Percentiles rank a stretch among this genome's conserved stretches.
Evolutionary conservation across 2,113 vertebrate genomes (phyloP).

Genomic region (Dolichallabes microphthalmus): DNA sequence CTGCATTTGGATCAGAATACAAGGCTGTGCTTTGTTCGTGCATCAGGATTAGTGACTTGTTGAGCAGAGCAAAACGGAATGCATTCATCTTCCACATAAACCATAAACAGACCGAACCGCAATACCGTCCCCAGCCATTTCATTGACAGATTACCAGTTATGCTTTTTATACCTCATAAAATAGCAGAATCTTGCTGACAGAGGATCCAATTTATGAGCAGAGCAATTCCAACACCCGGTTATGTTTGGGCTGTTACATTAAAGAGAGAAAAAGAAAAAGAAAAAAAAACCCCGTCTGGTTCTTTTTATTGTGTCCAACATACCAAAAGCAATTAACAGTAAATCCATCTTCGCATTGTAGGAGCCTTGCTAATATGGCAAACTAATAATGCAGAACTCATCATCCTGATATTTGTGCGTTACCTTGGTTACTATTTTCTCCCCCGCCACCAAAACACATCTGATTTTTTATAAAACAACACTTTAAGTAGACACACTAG

Average conservation of each 20-base stretch:
- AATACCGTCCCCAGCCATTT: constrained; percentile 21
- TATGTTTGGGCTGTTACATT: constrained; percentile 40
- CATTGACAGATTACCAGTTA: constrained; percentile 28
- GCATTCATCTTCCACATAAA: constrained; percentile 9
- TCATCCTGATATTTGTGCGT: constrained; percentile 57
- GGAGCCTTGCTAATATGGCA: constrained; percentile 28
- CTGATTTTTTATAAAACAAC: not conserved
- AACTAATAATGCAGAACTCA: constrained; percentile 66
- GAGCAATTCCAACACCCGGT: constrained; percentile 36
- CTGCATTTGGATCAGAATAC: not conserved
- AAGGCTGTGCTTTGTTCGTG: not conserved
- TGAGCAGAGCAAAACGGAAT: not conserved
- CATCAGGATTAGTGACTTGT: not conserved
- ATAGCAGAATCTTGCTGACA: constrained; percentile 24
- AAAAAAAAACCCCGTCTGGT: constrained; percentile 21
- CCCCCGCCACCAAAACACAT: too few relatives aligned
- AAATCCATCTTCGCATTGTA: constrained; percentile 52
- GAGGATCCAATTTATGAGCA: constrained; percentile 39
- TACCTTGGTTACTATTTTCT: constrained; percentile 59
- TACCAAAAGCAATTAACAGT: constrained; percentile 64
- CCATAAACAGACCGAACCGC: constrained; percentile 7
- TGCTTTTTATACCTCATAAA: constrained; percentile 41
- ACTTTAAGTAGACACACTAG: not conserved
- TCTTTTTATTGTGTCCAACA: constrained; percentile 50
- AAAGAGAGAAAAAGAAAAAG: constrained; percentile 4